phyloP scores from a whole-genome alignment of 1,140 invertebrate species.

The Nebria ingens region DNA sequence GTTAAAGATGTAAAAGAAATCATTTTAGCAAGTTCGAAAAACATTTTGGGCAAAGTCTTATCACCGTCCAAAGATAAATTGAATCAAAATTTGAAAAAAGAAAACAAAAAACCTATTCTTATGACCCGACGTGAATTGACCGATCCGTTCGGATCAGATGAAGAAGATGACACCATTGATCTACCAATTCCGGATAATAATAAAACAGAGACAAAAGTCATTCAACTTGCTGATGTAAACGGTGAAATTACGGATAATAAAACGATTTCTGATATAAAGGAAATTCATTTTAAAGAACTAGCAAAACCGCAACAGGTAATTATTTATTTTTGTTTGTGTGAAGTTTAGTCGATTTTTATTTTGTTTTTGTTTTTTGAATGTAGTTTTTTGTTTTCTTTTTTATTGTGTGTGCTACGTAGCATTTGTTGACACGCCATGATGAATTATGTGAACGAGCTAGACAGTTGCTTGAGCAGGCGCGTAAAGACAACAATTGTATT shows the following conservation, averaged over 20 bases:
- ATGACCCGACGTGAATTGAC: slow-evolving; percentile 80
- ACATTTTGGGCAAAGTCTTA: slow-evolving; percentile 65
- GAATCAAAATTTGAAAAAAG: slow-evolving; percentile 15
- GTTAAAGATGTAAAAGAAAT: slow-evolving; percentile 65
- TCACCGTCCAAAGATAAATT: slow-evolving; percentile 63
- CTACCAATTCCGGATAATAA: background rate
- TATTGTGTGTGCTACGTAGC: slow-evolving; percentile 37
- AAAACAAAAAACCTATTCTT: slow-evolving; percentile 44
- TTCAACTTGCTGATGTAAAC: background rate
- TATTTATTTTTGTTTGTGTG: slow-evolving; percentile 12
- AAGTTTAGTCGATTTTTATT: slow-evolving; percentile 15
- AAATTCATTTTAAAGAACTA: background rate
- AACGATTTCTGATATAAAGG: background rate
- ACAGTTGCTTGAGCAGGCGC: slow-evolving; percentile 71
- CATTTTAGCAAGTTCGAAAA: slow-evolving; percentile 63
- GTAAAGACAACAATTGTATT: slow-evolving; percentile 12
- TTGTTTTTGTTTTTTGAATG: slow-evolving; percentile 14
- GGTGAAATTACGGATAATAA: slow-evolving; percentile 2
- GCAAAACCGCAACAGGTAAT: background rate
- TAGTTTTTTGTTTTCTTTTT: slow-evolving; percentile 15
- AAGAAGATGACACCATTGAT: slow-evolving; percentile 53
- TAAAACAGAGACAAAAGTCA: background rate
- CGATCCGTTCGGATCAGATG: slow-evolving; percentile 86
- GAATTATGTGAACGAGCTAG: slow-evolving; percentile 84
- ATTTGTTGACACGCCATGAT: slow-evolving; percentile 65